Conservation (phyloP, 1,140 invertebrate species). For the Geopemphigus sp. region DNA sequence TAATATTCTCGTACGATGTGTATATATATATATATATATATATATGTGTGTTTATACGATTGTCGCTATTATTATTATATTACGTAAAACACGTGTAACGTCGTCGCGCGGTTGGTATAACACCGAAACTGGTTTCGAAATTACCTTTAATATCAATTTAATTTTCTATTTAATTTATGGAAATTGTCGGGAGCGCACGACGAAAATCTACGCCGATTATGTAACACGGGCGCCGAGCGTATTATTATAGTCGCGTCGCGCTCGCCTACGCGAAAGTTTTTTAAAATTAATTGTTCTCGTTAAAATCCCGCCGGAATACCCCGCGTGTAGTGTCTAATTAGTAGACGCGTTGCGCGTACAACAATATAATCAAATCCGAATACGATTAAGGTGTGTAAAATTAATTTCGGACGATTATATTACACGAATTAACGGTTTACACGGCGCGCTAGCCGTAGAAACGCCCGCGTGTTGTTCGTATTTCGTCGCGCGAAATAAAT, state of each 20-base stretch:
- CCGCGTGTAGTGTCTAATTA: no score
- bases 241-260: neutral
- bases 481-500: no score
- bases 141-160: conserved; percentile 15
- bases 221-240: neutral
- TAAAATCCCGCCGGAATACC: neutral
- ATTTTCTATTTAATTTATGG: conserved; percentile 22
- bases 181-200: conserved; percentile 7
- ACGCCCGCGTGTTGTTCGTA: no score
- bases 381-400: neutral
- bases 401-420: neutral
- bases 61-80: no score
- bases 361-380: no score
- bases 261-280: conserved; percentile 2
- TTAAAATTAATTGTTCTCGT: conserved; percentile 6
- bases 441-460: no score
- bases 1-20: no score
- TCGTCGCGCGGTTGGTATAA: no score
- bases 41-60: no score
- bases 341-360: no score
- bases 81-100: neutral
- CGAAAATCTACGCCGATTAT: conserved; percentile 17
- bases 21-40: no score
- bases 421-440: no score
- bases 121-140: conserved; percentile 7